Evolutionary conservation across 2,113 vertebrate genomes (phyloP), one percentile per base, ranked within the genome.

Genomic region (Microtus ochrogaster): DNA sequence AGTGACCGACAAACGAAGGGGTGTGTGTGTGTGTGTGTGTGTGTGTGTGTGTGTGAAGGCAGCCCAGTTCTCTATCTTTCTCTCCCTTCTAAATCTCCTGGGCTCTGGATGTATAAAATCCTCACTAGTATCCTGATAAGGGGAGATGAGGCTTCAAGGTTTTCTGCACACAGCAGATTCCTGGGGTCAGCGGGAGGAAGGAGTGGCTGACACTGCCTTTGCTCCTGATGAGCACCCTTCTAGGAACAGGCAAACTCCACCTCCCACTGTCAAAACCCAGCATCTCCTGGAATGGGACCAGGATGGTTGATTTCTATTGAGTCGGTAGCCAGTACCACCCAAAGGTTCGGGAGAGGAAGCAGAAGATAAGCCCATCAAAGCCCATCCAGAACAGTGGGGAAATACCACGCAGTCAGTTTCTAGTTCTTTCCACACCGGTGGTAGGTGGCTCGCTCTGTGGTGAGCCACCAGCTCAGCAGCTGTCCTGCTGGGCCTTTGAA

Each of bases 111-210:
- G 16, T 5, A 63, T 63, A 11, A 61, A 61, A 44, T 55, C 22
- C 39, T 52, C 52, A 39, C 2, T 22, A 76, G 30, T 7, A 39
- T 78, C 52, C 58, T 79, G 7, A 21, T 41, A 65, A 12, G 28
- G 44, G 78, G 5, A 47, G 78, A 5, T 2, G 13, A 39, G 12
- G 10, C 24, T 49, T 81, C 52, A 39, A 3, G 1, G 36, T 16
- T 28, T 58, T 82, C 72, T 85, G 28, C 26, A 41, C 63, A 36
- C 12, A 84, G 72, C 58, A 68, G 94, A 36, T 2, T 44, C 47
- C 77, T 2, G 1, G 63, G 55, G n/a, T 24, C 77, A 66, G 26
- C 30, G 0, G 2, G 33, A 21, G n/a, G 4, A 10, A 22, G 70
- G 9, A 65, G 58, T 28, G 41, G 41, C 9, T 16, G 58, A 3